phyloP scores from a whole-genome alignment of 2,888 invertebrate species.

The Dryobotodes eremita region DNA sequence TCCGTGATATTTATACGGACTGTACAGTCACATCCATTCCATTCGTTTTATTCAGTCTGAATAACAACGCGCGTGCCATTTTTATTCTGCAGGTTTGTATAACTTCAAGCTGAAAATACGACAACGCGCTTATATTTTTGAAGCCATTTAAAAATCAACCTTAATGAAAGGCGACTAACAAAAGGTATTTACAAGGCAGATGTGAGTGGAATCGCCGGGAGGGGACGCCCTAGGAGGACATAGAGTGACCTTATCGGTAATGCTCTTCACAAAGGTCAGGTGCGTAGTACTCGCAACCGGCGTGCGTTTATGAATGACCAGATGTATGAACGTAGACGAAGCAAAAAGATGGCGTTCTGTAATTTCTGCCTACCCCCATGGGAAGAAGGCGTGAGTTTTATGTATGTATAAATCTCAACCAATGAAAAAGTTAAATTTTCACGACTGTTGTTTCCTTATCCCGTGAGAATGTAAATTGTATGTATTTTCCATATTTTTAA shows the following conservation, averaged over 20 bases:
- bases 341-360: no score
- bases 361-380: no score
- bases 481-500: conserved; percentile 50
- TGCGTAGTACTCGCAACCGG: no score
- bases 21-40: conserved; percentile 10
- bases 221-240: no score
- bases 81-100: conserved; percentile 16
- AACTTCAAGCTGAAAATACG: conserved; percentile 27
- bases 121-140: conserved; percentile 20
- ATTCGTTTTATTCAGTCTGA: conserved; percentile 26
- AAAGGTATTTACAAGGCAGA: no score
- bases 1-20: conserved; percentile 33
- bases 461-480: conserved; percentile 52
- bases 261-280: no score
- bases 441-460: conserved; percentile 41
- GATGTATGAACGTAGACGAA: no score
- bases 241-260: no score
- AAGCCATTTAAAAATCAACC: conserved; percentile 44
- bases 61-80: conserved; percentile 21
- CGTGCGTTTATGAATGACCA: no score
- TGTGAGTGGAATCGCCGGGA: no score
- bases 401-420: conserved; percentile 45
- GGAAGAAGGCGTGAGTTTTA: no score
- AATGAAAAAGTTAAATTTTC: conserved; percentile 50
- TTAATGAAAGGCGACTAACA: no score